Evolutionary conservation across 2,113 vertebrate species (phyloP), one percentile per base, ranked within the genome.

Genomic region (Hymenochirus boettgeri): DNA sequence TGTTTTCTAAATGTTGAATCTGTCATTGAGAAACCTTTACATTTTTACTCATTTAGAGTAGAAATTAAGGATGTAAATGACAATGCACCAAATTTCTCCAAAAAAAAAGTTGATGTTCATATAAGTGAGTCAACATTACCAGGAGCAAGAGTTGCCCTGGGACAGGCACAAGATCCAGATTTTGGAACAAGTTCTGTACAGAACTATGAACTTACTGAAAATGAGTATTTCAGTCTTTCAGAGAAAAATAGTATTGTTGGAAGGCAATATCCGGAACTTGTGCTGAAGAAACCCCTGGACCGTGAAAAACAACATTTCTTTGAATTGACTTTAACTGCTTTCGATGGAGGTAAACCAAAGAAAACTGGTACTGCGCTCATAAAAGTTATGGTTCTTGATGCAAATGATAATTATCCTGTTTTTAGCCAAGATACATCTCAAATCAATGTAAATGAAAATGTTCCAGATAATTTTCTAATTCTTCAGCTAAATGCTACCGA

Each of bases 1-100:
- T 91, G 88, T 66, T 2, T 86, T 35, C 51, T 91, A 54, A 81
- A 85, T 63, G 18, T 89, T 55, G 82, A 90, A 23, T 56, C 83
- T 1, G 80, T 90, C 2, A 72, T 85, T 57, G 84, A 89, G 10
- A 31, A 31, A 4, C 84, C 86, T 0, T 62, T 89, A 2, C 82
- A 85, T 37, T 89, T 54, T 77, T 85, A 25, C 75, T 75, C 69
- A 18, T 12, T 55, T 24, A 57, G 57, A 17, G 31, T 76, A 13
- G 54, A 69, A 63, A 55, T 76, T 21, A 35, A 61, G 18, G 74
- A 76, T 50, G 46, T 62, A 31, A 74, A 72, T 48, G 65, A 74
- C 46, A 71, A 74, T 53, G 13, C 65, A 8, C 70, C 70, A 21
- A 33, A 9, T 1, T 72, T 74, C 18, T 21, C 27, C 2, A 62